Evolutionary conservation across 1,140 invertebrate genomes (phyloP).

Genomic region (Stegodyphus mimosarum): DNA sequence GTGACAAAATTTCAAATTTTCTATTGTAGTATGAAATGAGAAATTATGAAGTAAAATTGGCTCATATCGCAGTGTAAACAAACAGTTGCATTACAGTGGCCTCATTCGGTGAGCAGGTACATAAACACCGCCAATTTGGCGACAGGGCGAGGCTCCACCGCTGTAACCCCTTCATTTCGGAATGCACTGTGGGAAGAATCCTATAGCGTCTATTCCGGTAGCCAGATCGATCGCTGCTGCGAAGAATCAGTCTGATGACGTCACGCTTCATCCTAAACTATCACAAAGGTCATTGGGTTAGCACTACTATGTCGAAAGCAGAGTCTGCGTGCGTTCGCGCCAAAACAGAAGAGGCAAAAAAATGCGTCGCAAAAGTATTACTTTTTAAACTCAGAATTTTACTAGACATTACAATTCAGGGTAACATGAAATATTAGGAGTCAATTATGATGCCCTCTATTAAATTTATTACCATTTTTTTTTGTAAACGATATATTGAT

Average conservation of each 20-base stretch:
- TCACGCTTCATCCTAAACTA: conserved; percentile 31
- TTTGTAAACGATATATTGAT: not conserved
- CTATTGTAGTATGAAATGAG: too few species aligned
- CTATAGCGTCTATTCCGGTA: conserved; percentile 52
- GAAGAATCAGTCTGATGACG: conserved; percentile 50
- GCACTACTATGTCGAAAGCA: conserved; percentile 19
- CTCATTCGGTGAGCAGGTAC: too few species aligned
- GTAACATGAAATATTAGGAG: not conserved
- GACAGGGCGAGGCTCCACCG: too few species aligned
- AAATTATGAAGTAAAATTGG: too few species aligned
- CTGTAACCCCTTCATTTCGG: not conserved
- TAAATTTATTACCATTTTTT: not conserved
- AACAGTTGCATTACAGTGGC: not conserved
- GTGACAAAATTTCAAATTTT: too few species aligned
- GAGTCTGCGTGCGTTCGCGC: not conserved
- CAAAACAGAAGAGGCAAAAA: not conserved
- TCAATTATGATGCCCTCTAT: not conserved
- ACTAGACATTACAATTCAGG: not conserved
- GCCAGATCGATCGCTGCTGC: conserved; percentile 45
- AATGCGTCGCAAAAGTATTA: not conserved
- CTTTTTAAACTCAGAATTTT: not conserved
- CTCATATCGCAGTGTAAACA: too few species aligned
- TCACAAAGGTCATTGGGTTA: conserved; percentile 58
- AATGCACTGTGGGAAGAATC: conserved; percentile 48
- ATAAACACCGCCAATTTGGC: too few species aligned